Evolutionary conservation across 2,113 vertebrate genomes (phyloP), one percentile per base, ranked within the genome.

Genomic region (Puffinus mauretanicus): DNA sequence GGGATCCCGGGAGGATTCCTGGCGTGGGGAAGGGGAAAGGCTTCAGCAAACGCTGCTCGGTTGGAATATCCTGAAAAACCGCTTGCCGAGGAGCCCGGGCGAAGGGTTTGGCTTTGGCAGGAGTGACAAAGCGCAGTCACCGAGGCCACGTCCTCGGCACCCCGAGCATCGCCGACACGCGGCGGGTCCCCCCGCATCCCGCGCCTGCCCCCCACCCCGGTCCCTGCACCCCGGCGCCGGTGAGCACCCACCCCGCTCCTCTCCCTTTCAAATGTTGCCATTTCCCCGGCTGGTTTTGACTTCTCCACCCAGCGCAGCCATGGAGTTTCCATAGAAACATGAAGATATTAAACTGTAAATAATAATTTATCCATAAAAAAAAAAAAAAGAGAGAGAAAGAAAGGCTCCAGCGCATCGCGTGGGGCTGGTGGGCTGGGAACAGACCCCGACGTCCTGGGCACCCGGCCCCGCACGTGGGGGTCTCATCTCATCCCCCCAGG

Each of bases 321-420:
- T 5, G 51, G 90, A 47, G 96, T 97, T 97, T 93, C 96, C 96
- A 97, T 96, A 96, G 94, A 96, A 96, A 97, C 94, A 30, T 5
- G 80, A 65, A 72, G 88, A 94, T 96, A 96, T 95, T 96, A 95
- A 96, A 94, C 86, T 67, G 73, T 84, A 95, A 97, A 96, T 96
- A 95, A 96, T 84, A 86, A 96, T 96, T 95, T 75, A 86, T 75
- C 79, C 80, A 66, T 78, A 7, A n/a, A 34, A 30, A 77, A 49
- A 32, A 40, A 57, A 44, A 38, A 17, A 27, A 16, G 13, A 27
- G 14, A 30, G 7, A 30, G 24, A n/a, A 47, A 2, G 3, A 36
- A 10, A 12, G 1, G 52, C 73, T 78, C 32, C 42, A 10, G 46
- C 1, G 0, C 30, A 5, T 9, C 4, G 0, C 0, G 0, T 19